Base-by-base conservation (phyloP, 2,888 invertebrate genomes). In the Athalia circularis region DNA sequence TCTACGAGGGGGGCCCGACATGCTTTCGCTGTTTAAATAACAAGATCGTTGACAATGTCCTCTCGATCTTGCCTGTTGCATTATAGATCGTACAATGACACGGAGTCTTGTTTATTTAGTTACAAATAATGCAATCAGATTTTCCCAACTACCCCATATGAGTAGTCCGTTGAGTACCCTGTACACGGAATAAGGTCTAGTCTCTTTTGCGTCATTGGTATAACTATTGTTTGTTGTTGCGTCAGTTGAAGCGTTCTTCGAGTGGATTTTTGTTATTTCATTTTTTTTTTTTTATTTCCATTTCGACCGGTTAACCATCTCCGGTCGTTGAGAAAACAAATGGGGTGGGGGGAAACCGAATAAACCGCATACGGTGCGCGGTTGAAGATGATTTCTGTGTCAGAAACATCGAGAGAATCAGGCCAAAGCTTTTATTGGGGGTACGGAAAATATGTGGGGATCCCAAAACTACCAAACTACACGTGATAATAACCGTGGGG, bases 261-360 rank as follows among this genome's bases (percentile, higher is more conserved):
- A 88, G 87, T 87, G 88, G 86, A 84, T 85, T 85, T 85, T 29
- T 29, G 29, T 29, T 29, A 29, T 0, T 29, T 29, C 29, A 1
- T 1, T 29, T 29, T 29, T 29, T 29, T 29, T 29, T 29, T 29
- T 29, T 29, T 29, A n/a, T n/a, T n/a, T n/a, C 2, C 2, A 29
- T 29, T 80, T 80, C 75, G 82, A 82, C 83, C 80, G 82, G 85
- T 84, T 81, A 83, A 81, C 82, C 85, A 83, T 29, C 29, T 29
- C 29, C 2, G 29, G 29, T 1, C 84, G 82, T 85, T 88, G 87
- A 86, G 87, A 89, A 89, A 90, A 90, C 87, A 89, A 89, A 89
- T 87, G 82, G 79, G 80, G 29, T 29, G 29, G 1, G 83, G 85
- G 85, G 80, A 79, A 79, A 80, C 80, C 83, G 83, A 83, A 81